Percentiles rank a stretch among this genome's conserved stretches.
These are phyloP conservation scores for Germaria angustata DNA, from an alignment of 2,888 invertebrate species.

Conservation along the genomic window DNA sequence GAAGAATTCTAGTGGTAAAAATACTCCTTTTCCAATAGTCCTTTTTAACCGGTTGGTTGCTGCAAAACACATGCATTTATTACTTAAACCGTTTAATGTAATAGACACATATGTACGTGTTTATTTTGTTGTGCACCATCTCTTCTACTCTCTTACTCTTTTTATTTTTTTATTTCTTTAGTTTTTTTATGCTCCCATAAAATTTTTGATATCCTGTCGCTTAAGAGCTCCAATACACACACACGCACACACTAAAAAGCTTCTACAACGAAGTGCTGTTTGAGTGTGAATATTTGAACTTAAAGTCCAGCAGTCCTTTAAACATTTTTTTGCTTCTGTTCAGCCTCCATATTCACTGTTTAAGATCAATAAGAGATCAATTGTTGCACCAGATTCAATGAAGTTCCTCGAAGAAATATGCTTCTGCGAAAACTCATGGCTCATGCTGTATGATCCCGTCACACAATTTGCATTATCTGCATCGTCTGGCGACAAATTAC, in stretches of 20 bases:
- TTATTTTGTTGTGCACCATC: constrained; percentile 14
- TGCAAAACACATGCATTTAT: constrained; percentile 22
- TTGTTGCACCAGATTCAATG: too few relatives aligned
- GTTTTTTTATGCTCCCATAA: neutral
- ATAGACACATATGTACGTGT: neutral
- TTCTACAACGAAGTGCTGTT: neutral
- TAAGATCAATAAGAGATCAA: too few relatives aligned
- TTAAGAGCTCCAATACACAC: neutral
- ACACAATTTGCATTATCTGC: too few relatives aligned
- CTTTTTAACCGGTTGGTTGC: neutral
- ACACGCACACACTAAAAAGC: too few relatives aligned
- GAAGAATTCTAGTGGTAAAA: neutral
- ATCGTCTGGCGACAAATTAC: too few relatives aligned
- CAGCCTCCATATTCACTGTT: too few relatives aligned
- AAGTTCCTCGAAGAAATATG: too few relatives aligned
- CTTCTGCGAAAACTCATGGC: too few relatives aligned
- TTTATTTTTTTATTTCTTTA: neutral
- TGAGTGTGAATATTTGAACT: constrained; percentile 13
- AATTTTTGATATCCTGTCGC: constrained; percentile 13
- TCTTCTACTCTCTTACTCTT: neutral
- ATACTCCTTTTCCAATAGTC: neutral
- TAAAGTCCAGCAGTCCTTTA: neutral
- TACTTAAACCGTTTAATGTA: constrained; percentile 25
- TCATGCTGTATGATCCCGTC: too few relatives aligned
- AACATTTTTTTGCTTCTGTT: too few relatives aligned